These are phyloP conservation scores for Xylocopa sonorina DNA, from an alignment of 1,140 invertebrate genomes.

Conservation along the genomic window DNA sequence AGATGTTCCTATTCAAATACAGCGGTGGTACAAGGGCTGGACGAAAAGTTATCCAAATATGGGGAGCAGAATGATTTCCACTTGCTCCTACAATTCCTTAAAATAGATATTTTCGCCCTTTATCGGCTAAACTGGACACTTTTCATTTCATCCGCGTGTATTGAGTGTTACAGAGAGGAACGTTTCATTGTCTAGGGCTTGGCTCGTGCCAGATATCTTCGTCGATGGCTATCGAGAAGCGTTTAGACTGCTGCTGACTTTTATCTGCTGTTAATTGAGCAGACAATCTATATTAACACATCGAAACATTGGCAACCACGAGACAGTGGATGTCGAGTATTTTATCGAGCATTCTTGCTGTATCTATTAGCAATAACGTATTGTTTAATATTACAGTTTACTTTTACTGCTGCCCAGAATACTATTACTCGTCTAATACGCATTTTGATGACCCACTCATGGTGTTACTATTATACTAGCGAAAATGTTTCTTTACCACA, in stretches of 20 bases:
- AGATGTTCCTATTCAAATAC: not conserved
- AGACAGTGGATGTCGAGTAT: not conserved
- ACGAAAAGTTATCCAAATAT: too few relatives aligned
- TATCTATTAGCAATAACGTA: too few relatives aligned
- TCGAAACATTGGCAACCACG: not conserved
- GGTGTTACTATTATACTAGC: not conserved
- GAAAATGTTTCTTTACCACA: not conserved
- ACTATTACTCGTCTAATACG: too few relatives aligned
- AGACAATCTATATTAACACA: not conserved
- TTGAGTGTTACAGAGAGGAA: not conserved
- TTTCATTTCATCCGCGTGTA: too few relatives aligned
- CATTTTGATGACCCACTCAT: too few relatives aligned
- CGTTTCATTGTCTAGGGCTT: constrained; percentile 1
- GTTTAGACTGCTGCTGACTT: not conserved
- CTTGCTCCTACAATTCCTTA: too few relatives aligned
- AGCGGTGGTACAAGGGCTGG: too few relatives aligned
- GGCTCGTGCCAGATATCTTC: not conserved
- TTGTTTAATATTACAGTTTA: too few relatives aligned
- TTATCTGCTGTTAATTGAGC: constrained; percentile 3
- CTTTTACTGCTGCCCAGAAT: too few relatives aligned
- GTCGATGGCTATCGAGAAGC: not conserved
- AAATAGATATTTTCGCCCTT: not conserved
- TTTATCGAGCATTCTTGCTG: not conserved
- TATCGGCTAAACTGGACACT: too few relatives aligned
- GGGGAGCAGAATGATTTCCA: too few relatives aligned